phyloP scores from a whole-genome alignment of 2,888 invertebrate species.

The Lamellibrachia columna region DNA sequence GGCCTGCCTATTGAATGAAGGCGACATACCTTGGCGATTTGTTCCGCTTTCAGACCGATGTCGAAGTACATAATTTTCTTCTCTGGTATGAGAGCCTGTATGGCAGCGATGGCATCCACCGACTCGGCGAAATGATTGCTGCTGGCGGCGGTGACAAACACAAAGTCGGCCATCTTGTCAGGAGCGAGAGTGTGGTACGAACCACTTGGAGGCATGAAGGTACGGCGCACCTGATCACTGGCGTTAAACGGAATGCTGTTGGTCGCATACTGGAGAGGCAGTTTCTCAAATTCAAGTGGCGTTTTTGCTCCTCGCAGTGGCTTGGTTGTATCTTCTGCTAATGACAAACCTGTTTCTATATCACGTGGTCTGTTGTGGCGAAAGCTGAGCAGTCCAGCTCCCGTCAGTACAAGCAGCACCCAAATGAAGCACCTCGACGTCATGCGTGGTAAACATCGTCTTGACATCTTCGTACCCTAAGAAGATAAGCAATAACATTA shows the following conservation, averaged over 20 bases:
- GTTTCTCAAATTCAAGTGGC: background rate
- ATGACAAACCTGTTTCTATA: background rate
- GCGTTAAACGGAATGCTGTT: background rate
- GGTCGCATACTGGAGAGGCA: background rate
- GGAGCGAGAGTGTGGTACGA: background rate
- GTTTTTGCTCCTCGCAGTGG: background rate
- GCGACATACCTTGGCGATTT: background rate
- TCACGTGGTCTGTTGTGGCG: background rate
- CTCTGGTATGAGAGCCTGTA: background rate
- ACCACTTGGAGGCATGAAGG: background rate
- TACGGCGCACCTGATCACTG: background rate
- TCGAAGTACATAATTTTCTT: background rate
- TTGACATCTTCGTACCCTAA: background rate
- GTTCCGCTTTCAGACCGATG: background rate
- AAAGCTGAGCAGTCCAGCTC: background rate
- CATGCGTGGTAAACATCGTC: background rate
- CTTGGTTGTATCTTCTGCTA: background rate
- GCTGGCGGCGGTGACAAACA: background rate
- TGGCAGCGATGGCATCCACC: background rate
- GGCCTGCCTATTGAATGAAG: no score
- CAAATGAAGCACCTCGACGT: background rate
- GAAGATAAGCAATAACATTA: no score
- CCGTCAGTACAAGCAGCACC: background rate
- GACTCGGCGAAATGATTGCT: background rate
- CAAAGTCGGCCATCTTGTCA: slow-evolving; percentile 4